These are phyloP conservation scores for Ceratosolen fusciceps DNA, from an alignment of 1,140 invertebrate genomes.

Conservation along the genomic window DNA sequence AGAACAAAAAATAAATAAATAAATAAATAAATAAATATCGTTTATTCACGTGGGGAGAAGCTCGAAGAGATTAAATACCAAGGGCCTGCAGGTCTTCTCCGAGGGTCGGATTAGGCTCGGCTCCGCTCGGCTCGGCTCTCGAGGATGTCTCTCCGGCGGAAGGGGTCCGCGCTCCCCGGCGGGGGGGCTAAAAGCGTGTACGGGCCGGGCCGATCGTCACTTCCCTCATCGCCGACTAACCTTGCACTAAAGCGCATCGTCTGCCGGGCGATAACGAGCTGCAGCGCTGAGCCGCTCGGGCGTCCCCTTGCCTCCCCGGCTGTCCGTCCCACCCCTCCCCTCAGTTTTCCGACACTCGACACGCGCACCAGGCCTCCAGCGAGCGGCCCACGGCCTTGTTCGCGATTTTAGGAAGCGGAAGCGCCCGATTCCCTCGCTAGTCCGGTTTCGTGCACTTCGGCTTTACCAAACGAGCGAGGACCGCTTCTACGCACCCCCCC, in stretches of 20 bases:
- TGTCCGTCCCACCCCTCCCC: background rate
- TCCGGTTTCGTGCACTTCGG: background rate
- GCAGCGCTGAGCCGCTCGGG: background rate
- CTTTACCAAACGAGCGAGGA: too few species aligned
- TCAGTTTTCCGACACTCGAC: background rate
- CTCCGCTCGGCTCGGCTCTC: background rate
- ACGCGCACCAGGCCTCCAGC: background rate
- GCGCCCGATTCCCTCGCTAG: background rate
- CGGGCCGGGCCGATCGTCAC: slow-evolving; percentile 56
- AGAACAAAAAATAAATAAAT: too few species aligned
- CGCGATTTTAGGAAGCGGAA: background rate
- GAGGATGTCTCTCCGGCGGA: too few species aligned
- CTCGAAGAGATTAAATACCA: too few species aligned
- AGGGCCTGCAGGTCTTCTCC: background rate
- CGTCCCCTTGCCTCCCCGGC: background rate
- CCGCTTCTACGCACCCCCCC: too few species aligned
- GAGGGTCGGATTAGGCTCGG: background rate
- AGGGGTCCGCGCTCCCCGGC: background rate
- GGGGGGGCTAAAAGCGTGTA: slow-evolving; percentile 41
- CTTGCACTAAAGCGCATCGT: slow-evolving; percentile 64
- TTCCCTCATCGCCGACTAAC: slow-evolving; percentile 68
- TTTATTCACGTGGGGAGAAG: too few species aligned
- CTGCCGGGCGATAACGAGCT: background rate
- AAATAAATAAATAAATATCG: too few species aligned
- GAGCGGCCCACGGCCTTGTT: background rate